Conservation (phyloP, 2,113 vertebrate genomes). For the Pomatorhinus ruficollis region DNA sequence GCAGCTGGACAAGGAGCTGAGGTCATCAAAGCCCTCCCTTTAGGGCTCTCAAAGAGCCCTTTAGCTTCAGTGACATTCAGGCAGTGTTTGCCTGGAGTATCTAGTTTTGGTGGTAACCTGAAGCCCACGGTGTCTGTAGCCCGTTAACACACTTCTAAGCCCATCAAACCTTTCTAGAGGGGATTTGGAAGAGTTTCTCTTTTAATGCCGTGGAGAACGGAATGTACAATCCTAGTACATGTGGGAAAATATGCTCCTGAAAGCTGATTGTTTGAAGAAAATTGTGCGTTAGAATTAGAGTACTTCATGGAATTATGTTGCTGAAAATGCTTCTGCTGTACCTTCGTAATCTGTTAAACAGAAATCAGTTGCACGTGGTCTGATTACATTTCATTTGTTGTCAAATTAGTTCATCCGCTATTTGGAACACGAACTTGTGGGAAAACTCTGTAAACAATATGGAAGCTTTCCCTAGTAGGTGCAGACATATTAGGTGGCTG, state of each 20-base stretch:
- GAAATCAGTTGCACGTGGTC: neutral
- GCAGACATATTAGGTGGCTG: neutral
- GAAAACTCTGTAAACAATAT: neutral
- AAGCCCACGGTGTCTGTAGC: neutral
- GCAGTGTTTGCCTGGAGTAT: neutral
- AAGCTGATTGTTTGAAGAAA: neutral
- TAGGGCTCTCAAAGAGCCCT: neutral
- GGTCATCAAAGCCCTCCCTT: neutral
- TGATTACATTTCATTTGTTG: rapidly evolving
- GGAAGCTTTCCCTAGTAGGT: neutral
- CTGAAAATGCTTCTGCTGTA: neutral
- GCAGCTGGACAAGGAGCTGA: neutral
- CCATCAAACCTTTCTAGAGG: neutral
- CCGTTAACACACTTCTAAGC: neutral
- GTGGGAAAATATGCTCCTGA: neutral
- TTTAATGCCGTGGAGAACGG: neutral
- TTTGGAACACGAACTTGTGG: neutral
- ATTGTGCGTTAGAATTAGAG: neutral
- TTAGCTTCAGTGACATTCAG: neutral
- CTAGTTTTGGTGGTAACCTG: neutral
- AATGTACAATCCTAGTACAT: neutral
- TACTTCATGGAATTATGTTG: neutral
- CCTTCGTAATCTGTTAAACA: neutral
- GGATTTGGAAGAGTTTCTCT: neutral
- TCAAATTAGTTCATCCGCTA: neutral